These are phyloP conservation scores for Macrosteles quadrilineatus DNA, from an alignment of 1,140 invertebrate genomes.

Conservation along the genomic window DNA sequence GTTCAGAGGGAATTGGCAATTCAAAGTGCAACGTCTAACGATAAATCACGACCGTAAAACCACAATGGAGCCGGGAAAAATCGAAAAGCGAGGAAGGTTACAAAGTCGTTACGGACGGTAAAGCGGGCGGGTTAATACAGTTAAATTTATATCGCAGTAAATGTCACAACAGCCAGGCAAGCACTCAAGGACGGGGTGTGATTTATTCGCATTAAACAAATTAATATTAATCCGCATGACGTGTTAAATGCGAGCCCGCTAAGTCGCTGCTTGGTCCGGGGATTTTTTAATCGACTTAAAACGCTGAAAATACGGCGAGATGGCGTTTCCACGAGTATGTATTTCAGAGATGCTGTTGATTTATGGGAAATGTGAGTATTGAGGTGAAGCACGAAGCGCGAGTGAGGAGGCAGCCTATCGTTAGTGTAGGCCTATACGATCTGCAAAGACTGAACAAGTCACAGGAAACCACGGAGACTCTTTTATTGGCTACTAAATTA, in stretches of 20 bases:
- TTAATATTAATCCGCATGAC: conserved; percentile 21
- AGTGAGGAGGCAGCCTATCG: no score
- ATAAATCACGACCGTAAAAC: conserved; percentile 18
- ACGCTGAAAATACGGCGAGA: background rate
- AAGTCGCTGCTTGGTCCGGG: background rate
- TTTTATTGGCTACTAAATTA: no score
- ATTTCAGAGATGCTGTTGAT: background rate
- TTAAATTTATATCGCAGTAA: conserved; percentile 22
- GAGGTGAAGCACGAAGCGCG: no score
- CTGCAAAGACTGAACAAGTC: no score
- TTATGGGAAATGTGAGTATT: background rate
- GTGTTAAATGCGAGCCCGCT: conserved; percentile 1
- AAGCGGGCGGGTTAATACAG: conserved; percentile 20
- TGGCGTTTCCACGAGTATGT: conserved; percentile 2
- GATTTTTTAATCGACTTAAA: background rate
- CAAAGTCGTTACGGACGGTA: conserved; percentile 13
- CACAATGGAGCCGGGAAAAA: conserved; percentile 19
- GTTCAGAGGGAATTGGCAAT: background rate
- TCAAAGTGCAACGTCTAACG: background rate
- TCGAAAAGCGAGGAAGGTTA: conserved; percentile 15
- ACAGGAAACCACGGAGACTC: no score
- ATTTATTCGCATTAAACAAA: conserved; percentile 23
- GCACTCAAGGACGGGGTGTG: background rate
- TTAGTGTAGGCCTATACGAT: no score
- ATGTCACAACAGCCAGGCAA: background rate